Evolutionary conservation across 2,888 invertebrate species (phyloP).

Genomic region (Sesamia inferens): DNA sequence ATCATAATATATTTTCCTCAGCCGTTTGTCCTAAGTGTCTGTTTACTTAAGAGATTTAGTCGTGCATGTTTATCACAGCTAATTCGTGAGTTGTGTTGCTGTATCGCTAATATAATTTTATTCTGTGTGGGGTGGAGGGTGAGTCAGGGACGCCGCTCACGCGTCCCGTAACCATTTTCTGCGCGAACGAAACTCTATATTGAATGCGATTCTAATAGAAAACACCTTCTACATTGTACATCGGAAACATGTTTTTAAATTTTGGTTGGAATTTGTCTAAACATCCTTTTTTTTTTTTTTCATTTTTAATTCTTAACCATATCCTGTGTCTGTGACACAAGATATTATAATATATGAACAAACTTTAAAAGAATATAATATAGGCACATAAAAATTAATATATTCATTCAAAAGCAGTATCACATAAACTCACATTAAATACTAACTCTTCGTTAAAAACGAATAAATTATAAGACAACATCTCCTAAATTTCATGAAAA

Average conservation of each 20-base stretch:
- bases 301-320: too few species aligned
- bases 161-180: slow-evolving; percentile 83
- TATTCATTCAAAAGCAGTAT: neutral
- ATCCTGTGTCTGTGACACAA: too few species aligned
- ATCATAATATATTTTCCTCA: slow-evolving; percentile 6
- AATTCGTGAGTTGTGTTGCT: slow-evolving; percentile 56
- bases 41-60: slow-evolving; percentile 30
- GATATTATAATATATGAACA: too few species aligned
- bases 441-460: neutral
- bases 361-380: too few species aligned
- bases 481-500: neutral
- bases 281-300: neutral
- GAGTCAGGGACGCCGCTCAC: slow-evolving; percentile 69
- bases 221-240: slow-evolving; percentile 64
- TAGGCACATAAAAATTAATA: neutral
- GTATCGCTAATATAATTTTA: slow-evolving; percentile 59
- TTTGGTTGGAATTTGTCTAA: neutral
- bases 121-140: slow-evolving; percentile 55
- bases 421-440: neutral
- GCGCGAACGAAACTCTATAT: slow-evolving; percentile 84
- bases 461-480: neutral
- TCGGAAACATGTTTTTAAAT: slow-evolving; percentile 41
- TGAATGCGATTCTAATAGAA: slow-evolving; percentile 83
- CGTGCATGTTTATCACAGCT: slow-evolving; percentile 52
- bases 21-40: slow-evolving; percentile 23